Percentiles rank a stretch among this genome's conserved stretches.
phyloP scores from a whole-genome alignment of 1,140 invertebrate genomes.

The Aradophagus sp. region DNA sequence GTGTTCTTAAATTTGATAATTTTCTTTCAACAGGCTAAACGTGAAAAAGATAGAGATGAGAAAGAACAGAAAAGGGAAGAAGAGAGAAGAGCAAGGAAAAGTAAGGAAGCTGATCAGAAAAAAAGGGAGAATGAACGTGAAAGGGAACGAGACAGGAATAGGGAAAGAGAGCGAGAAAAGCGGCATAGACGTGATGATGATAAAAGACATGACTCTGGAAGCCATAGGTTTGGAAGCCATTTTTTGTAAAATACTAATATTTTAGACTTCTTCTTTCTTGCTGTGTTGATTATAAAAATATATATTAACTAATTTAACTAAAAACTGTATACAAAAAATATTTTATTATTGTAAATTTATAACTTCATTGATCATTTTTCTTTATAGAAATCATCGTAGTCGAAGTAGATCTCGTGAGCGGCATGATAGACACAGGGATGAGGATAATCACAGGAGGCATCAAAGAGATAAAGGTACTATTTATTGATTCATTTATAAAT shows the following conservation, averaged over 20 bases:
- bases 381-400: constrained; percentile 69
- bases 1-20: too few species aligned
- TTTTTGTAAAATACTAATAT: too few species aligned
- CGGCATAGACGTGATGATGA: constrained; percentile 71
- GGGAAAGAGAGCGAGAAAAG: constrained; percentile 68
- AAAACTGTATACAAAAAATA: too few species aligned
- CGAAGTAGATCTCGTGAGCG: constrained; percentile 71
- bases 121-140: constrained; percentile 71
- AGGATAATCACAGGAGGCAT: constrained; percentile 69
- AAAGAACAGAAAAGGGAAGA: constrained; percentile 80
- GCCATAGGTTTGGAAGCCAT: constrained; percentile 60
- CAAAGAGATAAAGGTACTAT: constrained; percentile 68
- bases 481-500: background rate
- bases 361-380: constrained; percentile 2
- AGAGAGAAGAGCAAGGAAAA: constrained; percentile 77
- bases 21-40: constrained; percentile 75
- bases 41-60: constrained; percentile 81
- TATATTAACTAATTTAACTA: too few species aligned
- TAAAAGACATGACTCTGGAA: constrained; percentile 65
- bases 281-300: too few species aligned
- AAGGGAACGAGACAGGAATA: constrained; percentile 60
- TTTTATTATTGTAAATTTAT: background rate
- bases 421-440: constrained; percentile 70
- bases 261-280: too few species aligned
- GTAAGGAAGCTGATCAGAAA: constrained; percentile 66